Percentiles rank a stretch among this genome's conserved stretches.
phyloP scores from a whole-genome alignment of 2,113 vertebrate species.

The Rhea americana region DNA sequence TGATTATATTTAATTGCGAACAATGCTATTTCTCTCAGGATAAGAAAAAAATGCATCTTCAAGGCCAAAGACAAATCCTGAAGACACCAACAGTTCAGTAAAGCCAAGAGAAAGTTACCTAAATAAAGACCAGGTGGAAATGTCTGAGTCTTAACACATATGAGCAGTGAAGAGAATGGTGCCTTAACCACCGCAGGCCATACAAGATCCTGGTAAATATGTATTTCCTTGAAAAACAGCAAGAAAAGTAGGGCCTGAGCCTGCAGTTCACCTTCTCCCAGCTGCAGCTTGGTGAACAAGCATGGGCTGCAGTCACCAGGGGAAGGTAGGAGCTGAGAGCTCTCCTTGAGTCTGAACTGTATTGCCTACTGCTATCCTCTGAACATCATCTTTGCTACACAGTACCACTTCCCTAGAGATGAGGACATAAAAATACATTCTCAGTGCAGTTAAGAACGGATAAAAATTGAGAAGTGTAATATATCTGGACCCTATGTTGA shows the following conservation, averaged over 20 bases:
- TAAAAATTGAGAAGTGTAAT: not conserved
- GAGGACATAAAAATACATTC: not conserved
- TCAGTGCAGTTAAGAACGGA: not conserved
- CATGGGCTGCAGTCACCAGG: accelerated
- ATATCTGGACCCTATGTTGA: not conserved
- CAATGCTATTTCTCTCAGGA: not conserved
- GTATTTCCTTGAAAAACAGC: not conserved
- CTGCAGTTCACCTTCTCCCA: not conserved
- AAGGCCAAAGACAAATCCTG: not conserved
- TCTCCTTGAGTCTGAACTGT: not conserved
- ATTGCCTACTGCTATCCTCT: not conserved
- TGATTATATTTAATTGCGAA: not conserved
- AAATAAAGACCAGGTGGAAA: not conserved
- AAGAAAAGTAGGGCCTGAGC: not conserved
- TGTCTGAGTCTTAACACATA: not conserved
- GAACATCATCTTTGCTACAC: not conserved
- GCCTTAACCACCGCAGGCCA: not conserved
- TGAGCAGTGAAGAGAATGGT: not conserved
- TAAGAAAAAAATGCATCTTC: not conserved
- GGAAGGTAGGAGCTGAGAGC: not conserved
- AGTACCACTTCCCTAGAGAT: not conserved
- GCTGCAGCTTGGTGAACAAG: not conserved
- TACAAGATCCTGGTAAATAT: not conserved
- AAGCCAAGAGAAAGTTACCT: not conserved
- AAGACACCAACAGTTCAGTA: not conserved